phyloP scores from a whole-genome alignment of 2,113 vertebrate species.

The Turdus rufiventris region DNA sequence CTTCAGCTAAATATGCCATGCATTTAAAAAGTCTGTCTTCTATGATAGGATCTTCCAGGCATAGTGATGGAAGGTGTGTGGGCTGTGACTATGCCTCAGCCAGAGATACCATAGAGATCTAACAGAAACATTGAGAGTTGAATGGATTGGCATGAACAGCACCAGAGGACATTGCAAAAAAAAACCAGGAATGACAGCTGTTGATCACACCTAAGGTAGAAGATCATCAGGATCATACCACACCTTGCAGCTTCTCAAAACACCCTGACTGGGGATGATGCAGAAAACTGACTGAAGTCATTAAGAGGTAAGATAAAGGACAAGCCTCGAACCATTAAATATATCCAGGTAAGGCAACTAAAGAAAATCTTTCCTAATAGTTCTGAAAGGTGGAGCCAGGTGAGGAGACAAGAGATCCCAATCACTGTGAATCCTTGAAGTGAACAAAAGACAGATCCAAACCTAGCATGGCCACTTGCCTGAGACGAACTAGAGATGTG shows the following conservation, averaged over 20 bases:
- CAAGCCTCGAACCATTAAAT: background rate
- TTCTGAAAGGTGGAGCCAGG: background rate
- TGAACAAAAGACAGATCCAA: background rate
- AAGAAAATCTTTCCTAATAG: background rate
- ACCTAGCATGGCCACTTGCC: background rate
- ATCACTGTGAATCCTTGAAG: background rate
- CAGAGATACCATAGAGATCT: background rate
- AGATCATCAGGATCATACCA: background rate
- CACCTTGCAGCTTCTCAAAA: background rate
- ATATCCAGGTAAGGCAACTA: background rate
- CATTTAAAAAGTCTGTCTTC: constrained; percentile 24
- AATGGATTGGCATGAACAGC: background rate
- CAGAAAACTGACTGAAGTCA: background rate
- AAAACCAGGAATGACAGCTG: background rate
- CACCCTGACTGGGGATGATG: background rate
- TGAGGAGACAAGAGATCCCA: background rate
- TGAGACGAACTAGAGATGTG: background rate
- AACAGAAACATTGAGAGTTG: background rate
- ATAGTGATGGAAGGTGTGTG: constrained; percentile 7
- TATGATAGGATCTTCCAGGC: constrained; percentile 8
- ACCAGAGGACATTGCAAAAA: background rate
- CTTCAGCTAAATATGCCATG: background rate
- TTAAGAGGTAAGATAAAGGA: constrained; percentile 3
- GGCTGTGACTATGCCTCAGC: background rate
- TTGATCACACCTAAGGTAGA: background rate